A percentile compares a stretch with the other conserved stretches of the same genome.
Conservation (phyloP, 2,113 vertebrate genomes). For the Rhinoderma darwinii region DNA sequence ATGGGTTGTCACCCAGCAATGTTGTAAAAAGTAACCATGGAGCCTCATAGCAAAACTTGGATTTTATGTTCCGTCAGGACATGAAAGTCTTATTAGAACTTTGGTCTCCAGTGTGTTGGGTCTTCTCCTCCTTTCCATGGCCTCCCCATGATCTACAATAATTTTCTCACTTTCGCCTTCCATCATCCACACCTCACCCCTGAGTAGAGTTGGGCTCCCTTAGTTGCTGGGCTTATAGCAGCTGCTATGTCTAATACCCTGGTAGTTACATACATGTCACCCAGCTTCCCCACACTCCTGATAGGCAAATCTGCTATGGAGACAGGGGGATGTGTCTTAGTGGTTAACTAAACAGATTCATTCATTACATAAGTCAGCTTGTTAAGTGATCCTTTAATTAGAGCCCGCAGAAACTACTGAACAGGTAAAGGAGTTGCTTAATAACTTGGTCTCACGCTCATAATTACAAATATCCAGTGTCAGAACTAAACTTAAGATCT, state of each 20-base stretch:
- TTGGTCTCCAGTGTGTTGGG: no score
- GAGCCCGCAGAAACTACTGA: neutral
- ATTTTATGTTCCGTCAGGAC: no score
- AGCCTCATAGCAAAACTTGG: no score
- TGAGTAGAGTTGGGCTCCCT: neutral
- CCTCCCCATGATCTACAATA: no score
- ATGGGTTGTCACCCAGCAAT: no score
- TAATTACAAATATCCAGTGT: constrained; percentile 2
- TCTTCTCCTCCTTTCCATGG: no score
- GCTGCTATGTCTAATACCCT: neutral
- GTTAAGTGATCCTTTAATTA: constrained; percentile 11
- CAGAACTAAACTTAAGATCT: neutral
- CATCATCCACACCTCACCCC: no score
- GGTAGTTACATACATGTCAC: neutral
- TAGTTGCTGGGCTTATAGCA: neutral
- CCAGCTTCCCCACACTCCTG: neutral
- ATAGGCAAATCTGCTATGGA: neutral
- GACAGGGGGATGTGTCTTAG: neutral
- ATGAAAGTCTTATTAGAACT: no score
- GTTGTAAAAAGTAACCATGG: no score
- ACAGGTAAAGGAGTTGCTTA: neutral
- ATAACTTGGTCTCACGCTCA: constrained; percentile 5
- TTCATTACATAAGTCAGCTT: neutral
- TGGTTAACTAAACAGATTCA: neutral
- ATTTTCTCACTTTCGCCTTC: no score